Percentiles rank a stretch among this genome's conserved stretches.
Conservation (phyloP, 1,140 invertebrate species). For the Parapsyche elsis region DNA sequence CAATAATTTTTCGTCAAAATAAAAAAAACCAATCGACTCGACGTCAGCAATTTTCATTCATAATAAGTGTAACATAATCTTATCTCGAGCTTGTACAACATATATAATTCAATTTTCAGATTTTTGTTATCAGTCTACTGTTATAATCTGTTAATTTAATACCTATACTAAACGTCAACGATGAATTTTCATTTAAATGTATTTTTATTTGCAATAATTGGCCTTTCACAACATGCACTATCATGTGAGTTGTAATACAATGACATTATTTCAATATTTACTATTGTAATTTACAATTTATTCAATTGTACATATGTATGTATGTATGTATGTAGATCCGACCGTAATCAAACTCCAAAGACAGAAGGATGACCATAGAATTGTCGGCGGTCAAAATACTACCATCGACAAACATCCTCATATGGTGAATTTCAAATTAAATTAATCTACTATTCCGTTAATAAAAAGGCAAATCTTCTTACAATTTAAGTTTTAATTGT, state of each 20-base stretch:
- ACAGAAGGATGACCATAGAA: constrained; percentile 50
- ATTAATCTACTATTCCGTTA: no score
- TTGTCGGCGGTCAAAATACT: constrained; percentile 59
- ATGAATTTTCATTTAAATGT: background rate
- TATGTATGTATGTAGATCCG: no score
- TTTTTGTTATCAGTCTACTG: background rate
- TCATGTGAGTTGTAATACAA: background rate
- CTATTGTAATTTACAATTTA: no score
- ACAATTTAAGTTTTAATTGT: background rate
- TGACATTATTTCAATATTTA: no score
- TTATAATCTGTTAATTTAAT: background rate
- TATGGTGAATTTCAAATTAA: constrained; percentile 58
- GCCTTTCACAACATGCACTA: background rate
- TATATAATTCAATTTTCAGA: background rate
- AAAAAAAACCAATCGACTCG: background rate
- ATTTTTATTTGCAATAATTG: background rate
- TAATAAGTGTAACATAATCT: constrained; percentile 17
- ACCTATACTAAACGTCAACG: background rate
- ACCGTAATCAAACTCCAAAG: background rate
- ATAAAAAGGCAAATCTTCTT: no score
- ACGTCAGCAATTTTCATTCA: background rate
- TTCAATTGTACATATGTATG: no score
- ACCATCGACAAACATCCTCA: constrained; percentile 59
- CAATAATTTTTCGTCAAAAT: no score
- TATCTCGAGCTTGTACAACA: background rate